These are phyloP conservation scores for Aepyceros melampus DNA, from an alignment of 2,113 vertebrate genomes.

Conservation along the genomic window DNA sequence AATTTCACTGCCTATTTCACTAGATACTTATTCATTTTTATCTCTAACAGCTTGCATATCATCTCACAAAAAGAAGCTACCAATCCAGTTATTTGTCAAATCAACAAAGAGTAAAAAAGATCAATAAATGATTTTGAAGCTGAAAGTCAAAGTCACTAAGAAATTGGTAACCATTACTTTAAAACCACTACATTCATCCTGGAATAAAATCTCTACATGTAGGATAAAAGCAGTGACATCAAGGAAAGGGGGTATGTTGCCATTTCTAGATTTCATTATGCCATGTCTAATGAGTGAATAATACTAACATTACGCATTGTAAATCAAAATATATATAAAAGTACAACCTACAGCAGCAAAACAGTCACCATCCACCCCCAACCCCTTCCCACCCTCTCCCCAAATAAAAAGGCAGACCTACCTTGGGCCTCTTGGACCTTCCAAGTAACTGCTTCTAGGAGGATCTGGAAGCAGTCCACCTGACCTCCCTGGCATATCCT, in stretches of 20 bases:
- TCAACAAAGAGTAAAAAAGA: background rate
- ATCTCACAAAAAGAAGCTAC: conserved; percentile 22
- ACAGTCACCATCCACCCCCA: background rate
- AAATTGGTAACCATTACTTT: background rate
- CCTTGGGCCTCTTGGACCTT: conserved; percentile 86
- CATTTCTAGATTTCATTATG: conserved; percentile 8
- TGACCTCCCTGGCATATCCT: conserved; percentile 80
- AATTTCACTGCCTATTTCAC: conserved; percentile 15
- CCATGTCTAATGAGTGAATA: background rate
- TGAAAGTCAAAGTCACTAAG: conserved; percentile 6
- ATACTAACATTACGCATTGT: background rate
- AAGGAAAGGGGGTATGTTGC: background rate
- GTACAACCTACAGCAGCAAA: background rate
- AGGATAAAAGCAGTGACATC: conserved; percentile 19
- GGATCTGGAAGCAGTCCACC: conserved; percentile 81
- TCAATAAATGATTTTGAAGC: background rate
- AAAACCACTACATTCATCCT: conserved; percentile 13
- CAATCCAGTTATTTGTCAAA: conserved; percentile 25
- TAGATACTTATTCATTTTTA: conserved; percentile 19
- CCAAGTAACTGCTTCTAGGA: conserved; percentile 84
- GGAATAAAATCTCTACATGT: background rate
- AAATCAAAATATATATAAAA: background rate
- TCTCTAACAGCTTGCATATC: background rate
- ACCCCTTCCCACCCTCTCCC: background rate
- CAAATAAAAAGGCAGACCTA: conserved; percentile 70